Percentiles rank a stretch among this genome's conserved stretches.
Evolutionary conservation across 92 coral and sea anemone genomes (phyloP).

Genomic region (Isaurus tuberculatus): DNA sequence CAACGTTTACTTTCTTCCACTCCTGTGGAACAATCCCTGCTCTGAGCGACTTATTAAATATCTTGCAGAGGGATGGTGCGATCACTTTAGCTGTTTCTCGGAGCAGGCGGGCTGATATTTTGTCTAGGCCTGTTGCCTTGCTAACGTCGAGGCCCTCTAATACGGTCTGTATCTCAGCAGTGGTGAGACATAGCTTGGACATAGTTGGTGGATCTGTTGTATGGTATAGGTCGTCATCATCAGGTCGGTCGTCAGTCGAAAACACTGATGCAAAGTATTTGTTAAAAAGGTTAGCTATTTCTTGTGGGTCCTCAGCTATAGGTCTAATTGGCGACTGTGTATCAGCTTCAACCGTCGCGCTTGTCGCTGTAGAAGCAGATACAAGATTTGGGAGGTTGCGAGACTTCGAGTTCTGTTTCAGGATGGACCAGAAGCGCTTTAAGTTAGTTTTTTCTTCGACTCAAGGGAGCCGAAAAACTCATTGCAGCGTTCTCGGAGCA

Average conservation of each 20-base stretch:
- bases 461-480: slow-evolving; percentile 59
- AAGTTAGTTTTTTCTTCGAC: slow-evolving; percentile 52
- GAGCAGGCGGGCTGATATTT: slow-evolving; percentile 43
- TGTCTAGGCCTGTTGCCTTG: slow-evolving; percentile 41
- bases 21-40: slow-evolving; percentile 45
- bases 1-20: slow-evolving; percentile 34
- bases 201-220: slow-evolving; percentile 16
- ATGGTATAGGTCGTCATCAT: slow-evolving; percentile 14
- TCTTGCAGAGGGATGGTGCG: slow-evolving; percentile 49
- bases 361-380: slow-evolving; percentile 16
- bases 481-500: slow-evolving; percentile 53
- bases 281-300: slow-evolving; percentile 55
- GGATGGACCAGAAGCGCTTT: slow-evolving; percentile 63
- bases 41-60: slow-evolving; percentile 44
- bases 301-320: slow-evolving; percentile 38
- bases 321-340: neutral
- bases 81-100: slow-evolving; percentile 43
- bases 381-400: slow-evolving; percentile 55
- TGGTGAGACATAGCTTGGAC: slow-evolving; percentile 31
- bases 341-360: neutral
- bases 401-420: slow-evolving; percentile 62
- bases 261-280: neutral
- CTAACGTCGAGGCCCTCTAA: slow-evolving; percentile 17
- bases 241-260: slow-evolving; percentile 25
- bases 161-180: slow-evolving; percentile 40